Evolutionary conservation across 2,888 invertebrate species (phyloP), one percentile per base, ranked within the genome.

Genomic region (Tyria jacobaeae): DNA sequence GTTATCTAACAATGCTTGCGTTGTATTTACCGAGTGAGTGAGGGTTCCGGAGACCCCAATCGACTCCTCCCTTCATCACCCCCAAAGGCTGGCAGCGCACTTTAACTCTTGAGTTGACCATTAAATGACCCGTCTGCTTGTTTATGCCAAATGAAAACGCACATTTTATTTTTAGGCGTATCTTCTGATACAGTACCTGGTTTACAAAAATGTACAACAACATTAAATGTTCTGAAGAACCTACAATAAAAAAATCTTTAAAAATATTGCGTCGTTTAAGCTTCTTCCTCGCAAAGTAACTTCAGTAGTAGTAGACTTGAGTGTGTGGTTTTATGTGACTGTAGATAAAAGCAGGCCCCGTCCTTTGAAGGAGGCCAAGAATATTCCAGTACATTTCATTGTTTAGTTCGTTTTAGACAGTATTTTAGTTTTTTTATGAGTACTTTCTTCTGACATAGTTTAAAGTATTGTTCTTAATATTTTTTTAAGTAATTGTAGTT

Each of bases 311-410:
- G 44, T 50, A 24, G 44, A 51, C 51, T 52, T 12, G 31, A 60
- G 64, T 50, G 57, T 64, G 60, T 64, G 60, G 54, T 64, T 64
- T 64, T 64, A 60, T 57, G 53, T 54, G 24, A 9, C 24, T 49
- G 51, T 44, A 60, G 57, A 64, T 57, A 60, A 64, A 50, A 53
- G 34, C 47, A 6, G 21, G 52, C n/a, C 37, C 57, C 15, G 34
- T 51, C 21, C 48, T 51, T 44, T 56, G 35, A 27, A 24, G 17
- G 34, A 50, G 50, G 27, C 41, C 41, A 39, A 34, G 21, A 52
- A 51, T 57, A 57, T 52, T 39, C 57, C 21, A 31, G 39, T 50
- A 56, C 41, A 47, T 60, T 60, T 60, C 49, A 60, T 48, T 35
- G 14, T 49, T 48, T 41, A 60, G 21, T 31, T 50, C 50, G 55